Evolutionary conservation across 2,113 vertebrate species (phyloP).

Genomic region (Asarcornis scutulata): DNA sequence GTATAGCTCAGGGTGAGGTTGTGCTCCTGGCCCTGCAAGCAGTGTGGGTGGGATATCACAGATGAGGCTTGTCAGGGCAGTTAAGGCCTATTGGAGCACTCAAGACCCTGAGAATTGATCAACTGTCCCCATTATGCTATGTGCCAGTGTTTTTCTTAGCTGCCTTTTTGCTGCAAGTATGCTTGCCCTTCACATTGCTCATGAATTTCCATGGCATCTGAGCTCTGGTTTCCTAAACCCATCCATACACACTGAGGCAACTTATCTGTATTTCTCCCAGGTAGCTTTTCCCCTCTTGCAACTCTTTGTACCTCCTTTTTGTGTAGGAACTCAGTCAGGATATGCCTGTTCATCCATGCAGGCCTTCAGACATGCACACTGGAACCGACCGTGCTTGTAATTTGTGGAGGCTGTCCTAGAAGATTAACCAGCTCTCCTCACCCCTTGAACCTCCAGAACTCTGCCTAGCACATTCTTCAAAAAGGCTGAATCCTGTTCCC

Average conservation of each 20-base stretch:
- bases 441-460: neutral
- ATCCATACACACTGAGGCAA: neutral
- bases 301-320: neutral
- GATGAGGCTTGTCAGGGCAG: neutral
- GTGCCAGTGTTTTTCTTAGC: neutral
- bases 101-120: neutral
- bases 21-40: neutral
- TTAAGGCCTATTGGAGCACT: neutral
- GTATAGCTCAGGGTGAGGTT: rapidly evolving
- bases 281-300: neutral
- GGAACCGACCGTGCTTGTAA: neutral
- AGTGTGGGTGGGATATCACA: rapidly evolving
- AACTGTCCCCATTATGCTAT: neutral
- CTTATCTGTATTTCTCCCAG: neutral
- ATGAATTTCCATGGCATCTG: neutral
- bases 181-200: neutral
- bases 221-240: neutral
- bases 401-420: neutral
- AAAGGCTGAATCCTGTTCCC: neutral
- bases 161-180: neutral
- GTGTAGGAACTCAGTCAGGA: neutral
- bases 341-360: neutral
- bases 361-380: neutral
- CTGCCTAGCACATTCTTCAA: neutral
- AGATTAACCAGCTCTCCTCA: neutral